A percentile compares a stretch with the other conserved stretches of the same genome.
phyloP scores from a whole-genome alignment of 2,113 vertebrate genomes.

The Junco hyemalis region DNA sequence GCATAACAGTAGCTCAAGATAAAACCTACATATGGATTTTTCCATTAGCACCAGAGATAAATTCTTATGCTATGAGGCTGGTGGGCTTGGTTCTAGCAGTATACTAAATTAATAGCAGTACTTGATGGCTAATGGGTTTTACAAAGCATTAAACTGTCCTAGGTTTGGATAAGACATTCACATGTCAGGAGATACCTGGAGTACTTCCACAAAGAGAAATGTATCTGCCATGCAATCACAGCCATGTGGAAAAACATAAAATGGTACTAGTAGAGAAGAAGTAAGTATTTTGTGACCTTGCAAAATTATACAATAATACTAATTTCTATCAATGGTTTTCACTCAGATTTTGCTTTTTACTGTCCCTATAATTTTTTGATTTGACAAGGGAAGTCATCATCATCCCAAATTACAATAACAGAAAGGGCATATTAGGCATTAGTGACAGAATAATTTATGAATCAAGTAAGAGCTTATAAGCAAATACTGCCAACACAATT shows the following conservation, averaged over 20 bases:
- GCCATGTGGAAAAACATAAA: neutral
- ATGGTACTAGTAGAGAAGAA: neutral
- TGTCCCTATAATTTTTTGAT: neutral
- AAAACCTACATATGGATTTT: neutral
- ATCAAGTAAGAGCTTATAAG: neutral
- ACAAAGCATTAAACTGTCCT: neutral
- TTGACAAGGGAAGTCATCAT: neutral
- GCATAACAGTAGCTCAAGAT: neutral
- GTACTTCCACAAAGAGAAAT: neutral
- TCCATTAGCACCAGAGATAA: neutral
- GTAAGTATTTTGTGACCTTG: neutral
- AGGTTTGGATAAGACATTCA: neutral
- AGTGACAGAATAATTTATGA: constrained; percentile 18
- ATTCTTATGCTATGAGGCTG: neutral
- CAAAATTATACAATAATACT: neutral
- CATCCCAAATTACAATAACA: neutral
- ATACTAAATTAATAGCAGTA: neutral
- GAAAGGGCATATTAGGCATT: neutral
- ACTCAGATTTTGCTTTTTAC: neutral
- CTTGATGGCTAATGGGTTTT: neutral
- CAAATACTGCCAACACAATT: neutral
- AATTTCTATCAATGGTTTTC: neutral
- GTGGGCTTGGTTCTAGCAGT: neutral
- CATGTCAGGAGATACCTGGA: neutral
- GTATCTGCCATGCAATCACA: neutral